phyloP scores from a whole-genome alignment of 2,888 invertebrate species.

The Metalampra italica region DNA sequence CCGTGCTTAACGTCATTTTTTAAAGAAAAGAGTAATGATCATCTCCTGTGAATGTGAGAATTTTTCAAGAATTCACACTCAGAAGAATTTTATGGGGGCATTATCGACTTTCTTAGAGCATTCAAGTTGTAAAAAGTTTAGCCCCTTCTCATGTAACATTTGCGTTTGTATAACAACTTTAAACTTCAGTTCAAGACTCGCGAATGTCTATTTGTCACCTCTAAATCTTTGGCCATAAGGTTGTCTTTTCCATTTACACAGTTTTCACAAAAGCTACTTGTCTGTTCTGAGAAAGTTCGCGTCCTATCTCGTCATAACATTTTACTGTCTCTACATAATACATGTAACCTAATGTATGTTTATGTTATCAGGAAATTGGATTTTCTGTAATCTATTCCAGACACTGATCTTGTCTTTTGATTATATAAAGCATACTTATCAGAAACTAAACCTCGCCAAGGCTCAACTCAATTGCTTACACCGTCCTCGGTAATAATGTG shows the following conservation, averaged over 20 bases:
- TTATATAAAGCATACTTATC: not conserved
- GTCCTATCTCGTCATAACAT: slow-evolving; percentile 67
- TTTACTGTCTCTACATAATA: slow-evolving; percentile 59
- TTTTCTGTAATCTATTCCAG: slow-evolving; percentile 47
- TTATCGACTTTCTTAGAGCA: slow-evolving; percentile 63
- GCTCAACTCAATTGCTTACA: no score
- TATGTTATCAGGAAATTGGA: slow-evolving; percentile 58
- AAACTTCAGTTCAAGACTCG: slow-evolving; percentile 14
- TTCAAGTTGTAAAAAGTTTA: slow-evolving; percentile 70
- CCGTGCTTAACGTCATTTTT: no score
- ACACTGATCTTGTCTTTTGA: slow-evolving; percentile 22
- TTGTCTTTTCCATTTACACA: slow-evolving; percentile 14
- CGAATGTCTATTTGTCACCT: slow-evolving; percentile 7
- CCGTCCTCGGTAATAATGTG: no score
- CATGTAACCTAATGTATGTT: slow-evolving; percentile 39
- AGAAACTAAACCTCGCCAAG: not conserved
- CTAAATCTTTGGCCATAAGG: slow-evolving; percentile 18
- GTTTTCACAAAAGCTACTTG: slow-evolving; percentile 18
- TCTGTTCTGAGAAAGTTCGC: slow-evolving; percentile 44
- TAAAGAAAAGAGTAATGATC: no score
- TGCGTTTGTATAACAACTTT: slow-evolving; percentile 36
- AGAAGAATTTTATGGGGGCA: slow-evolving; percentile 51
- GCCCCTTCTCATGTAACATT: slow-evolving; percentile 56
- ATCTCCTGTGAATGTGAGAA: not conserved
- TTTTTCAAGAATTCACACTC: slow-evolving; percentile 44